Conservation (phyloP, 1,140 invertebrate species). For the Lanistes nyassanus region DNA sequence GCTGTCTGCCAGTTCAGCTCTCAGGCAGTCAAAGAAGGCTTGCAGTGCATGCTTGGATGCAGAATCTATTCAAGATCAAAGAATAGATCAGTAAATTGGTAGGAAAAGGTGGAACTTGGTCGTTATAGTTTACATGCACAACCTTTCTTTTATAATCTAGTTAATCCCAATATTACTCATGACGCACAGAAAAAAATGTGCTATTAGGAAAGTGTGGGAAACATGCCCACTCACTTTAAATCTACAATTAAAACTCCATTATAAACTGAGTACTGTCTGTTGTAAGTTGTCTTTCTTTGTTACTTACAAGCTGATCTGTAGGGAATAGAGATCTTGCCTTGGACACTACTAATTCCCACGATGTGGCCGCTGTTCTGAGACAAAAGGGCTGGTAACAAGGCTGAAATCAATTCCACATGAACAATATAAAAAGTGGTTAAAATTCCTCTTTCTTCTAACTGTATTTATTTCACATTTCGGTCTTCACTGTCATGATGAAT, state of each 20-base stretch:
- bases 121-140: too few relatives aligned
- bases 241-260: too few relatives aligned
- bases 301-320: slow-evolving; percentile 73
- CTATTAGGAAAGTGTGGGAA: too few relatives aligned
- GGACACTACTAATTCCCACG: slow-evolving; percentile 91
- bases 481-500: neutral
- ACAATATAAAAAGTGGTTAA: neutral
- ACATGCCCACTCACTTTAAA: too few relatives aligned
- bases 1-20: slow-evolving; percentile 72
- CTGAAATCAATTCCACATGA: slow-evolving; percentile 69
- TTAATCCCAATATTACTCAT: too few relatives aligned
- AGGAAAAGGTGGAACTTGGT: too few relatives aligned
- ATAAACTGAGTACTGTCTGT: too few relatives aligned
- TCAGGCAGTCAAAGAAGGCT: slow-evolving; percentile 65
- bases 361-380: slow-evolving; percentile 82
- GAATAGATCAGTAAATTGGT: neutral
- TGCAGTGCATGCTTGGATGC: slow-evolving; percentile 94
- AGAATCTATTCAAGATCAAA: slow-evolving; percentile 73
- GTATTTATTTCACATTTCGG: neutral
- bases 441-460: neutral
- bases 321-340: slow-evolving; percentile 91
- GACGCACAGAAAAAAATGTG: too few relatives aligned
- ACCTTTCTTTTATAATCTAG: too few relatives aligned
- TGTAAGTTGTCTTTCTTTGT: too few relatives aligned
- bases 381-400: slow-evolving; percentile 85